Evolutionary conservation across 35 echinoderm and acorn worm genomes (phyloP).

Genomic region (Diadema setosum): DNA sequence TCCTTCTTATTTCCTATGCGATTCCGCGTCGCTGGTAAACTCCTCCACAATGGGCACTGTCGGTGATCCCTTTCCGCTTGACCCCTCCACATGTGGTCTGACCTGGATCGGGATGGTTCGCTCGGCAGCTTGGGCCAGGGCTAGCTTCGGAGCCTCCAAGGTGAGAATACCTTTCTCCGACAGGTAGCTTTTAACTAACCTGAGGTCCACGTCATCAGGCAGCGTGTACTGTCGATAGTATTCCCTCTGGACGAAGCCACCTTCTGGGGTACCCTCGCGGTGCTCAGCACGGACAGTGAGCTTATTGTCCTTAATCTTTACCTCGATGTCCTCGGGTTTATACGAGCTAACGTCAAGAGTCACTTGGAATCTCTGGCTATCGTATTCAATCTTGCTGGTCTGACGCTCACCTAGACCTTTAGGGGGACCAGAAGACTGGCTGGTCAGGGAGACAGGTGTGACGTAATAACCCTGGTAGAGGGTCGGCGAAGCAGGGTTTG

Average conservation of each 20-base stretch:
- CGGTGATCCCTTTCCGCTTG: neutral
- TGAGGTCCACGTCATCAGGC: slow-evolving; percentile 78
- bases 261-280: slow-evolving; percentile 56
- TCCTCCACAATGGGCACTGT: slow-evolving; percentile 14
- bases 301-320: slow-evolving; percentile 88
- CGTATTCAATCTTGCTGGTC: slow-evolving; percentile 68
- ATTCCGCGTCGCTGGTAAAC: slow-evolving; percentile 38
- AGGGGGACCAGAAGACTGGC: neutral
- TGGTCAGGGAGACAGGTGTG: neutral
- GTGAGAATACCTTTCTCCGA: slow-evolving; percentile 80
- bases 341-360: slow-evolving; percentile 90
- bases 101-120: slow-evolving; percentile 29
- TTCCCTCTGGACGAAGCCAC: slow-evolving; percentile 74
- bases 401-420: slow-evolving; percentile 46
- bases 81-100: neutral
- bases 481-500: neutral
- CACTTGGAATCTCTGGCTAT: slow-evolving; percentile 77
- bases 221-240: slow-evolving; percentile 92
- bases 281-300: slow-evolving; percentile 81
- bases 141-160: slow-evolving; percentile 72
- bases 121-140: neutral
- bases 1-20: slow-evolving; percentile 17
- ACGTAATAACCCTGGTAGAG: slow-evolving; percentile 24
- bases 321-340: slow-evolving; percentile 87
- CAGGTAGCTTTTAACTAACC: slow-evolving; percentile 64